Conservation (phyloP, 92 coral and sea anemone genomes). For the Porites divaricata region DNA sequence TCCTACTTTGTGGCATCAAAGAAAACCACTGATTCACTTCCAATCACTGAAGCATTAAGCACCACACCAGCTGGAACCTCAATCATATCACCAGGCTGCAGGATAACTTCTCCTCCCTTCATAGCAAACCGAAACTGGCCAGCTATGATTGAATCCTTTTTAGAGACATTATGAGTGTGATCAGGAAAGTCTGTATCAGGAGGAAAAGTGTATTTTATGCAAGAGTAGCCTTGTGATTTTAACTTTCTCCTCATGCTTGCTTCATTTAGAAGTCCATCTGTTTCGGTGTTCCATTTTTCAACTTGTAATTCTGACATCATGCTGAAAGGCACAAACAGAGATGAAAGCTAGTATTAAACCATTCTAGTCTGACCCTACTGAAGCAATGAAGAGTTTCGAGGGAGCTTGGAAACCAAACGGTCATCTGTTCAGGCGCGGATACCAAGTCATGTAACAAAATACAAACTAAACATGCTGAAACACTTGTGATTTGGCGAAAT, state of each 20-base stretch:
- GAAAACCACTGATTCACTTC: too few relatives aligned
- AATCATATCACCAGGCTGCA: constrained; percentile 71
- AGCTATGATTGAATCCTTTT: constrained; percentile 65
- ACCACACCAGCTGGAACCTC: constrained; percentile 63
- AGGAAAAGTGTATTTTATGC: constrained; percentile 49
- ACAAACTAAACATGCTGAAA: not conserved
- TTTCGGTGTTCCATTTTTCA: constrained; percentile 45
- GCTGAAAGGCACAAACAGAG: not conserved
- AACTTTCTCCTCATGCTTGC: constrained; percentile 56
- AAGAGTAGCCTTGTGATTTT: constrained; percentile 60
- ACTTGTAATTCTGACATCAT: constrained; percentile 28
- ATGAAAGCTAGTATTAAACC: too few relatives aligned
- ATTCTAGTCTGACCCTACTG: too few relatives aligned
- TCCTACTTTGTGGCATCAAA: too few relatives aligned
- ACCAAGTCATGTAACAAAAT: not conserved
- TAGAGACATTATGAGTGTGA: constrained; percentile 59
- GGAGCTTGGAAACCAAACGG: not conserved
- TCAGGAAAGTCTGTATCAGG: constrained; percentile 74
- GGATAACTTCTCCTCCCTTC: constrained; percentile 58
- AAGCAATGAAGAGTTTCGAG: not conserved
- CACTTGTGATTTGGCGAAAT: not conserved
- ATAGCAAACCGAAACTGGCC: constrained; percentile 69
- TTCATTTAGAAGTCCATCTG: constrained; percentile 66
- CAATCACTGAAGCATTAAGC: constrained; percentile 76
- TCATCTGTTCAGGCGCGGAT: constrained; percentile 14